These are phyloP conservation scores for Chymomyza fuscimana DNA, from an alignment of 2,888 invertebrate genomes.

Conservation along the genomic window DNA sequence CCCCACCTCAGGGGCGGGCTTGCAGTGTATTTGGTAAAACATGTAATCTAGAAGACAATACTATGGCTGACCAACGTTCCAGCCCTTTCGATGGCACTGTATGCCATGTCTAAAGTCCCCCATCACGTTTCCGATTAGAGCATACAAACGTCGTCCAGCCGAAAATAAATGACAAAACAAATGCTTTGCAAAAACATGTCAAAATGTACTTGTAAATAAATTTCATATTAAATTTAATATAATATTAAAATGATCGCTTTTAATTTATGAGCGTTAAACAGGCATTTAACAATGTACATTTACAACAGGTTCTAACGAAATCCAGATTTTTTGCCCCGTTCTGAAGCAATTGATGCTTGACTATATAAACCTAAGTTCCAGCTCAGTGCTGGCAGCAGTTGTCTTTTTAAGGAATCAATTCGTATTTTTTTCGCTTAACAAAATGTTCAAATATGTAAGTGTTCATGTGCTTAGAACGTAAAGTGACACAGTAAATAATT, in stretches of 20 bases:
- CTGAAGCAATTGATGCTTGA: neutral
- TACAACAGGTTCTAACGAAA: conserved; percentile 39
- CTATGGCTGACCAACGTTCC: too few species aligned
- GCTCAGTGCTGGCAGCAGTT: conserved; percentile 39
- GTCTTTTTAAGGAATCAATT: neutral
- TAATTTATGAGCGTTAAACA: neutral
- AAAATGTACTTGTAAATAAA: neutral
- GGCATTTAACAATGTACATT: neutral
- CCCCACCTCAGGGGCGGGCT: too few species aligned
- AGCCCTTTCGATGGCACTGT: too few species aligned
- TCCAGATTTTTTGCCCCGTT: conserved; percentile 3
- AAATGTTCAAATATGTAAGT: conserved; percentile 67
- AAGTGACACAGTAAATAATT: conserved; percentile 1
- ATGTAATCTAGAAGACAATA: too few species aligned
- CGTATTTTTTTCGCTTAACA: neutral
- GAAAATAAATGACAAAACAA: neutral
- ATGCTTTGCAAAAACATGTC: neutral
- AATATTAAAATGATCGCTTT: neutral
- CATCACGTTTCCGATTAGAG: neutral
- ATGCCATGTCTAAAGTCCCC: too few species aligned
- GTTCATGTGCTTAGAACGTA: neutral
- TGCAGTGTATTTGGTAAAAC: too few species aligned
- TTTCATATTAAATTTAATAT: neutral
- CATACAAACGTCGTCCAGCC: neutral
- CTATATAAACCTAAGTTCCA: conserved; percentile 49